These are phyloP conservation scores for Rousettus leschenaultii DNA, from an alignment of 2,113 vertebrate species.

Conservation along the genomic window DNA sequence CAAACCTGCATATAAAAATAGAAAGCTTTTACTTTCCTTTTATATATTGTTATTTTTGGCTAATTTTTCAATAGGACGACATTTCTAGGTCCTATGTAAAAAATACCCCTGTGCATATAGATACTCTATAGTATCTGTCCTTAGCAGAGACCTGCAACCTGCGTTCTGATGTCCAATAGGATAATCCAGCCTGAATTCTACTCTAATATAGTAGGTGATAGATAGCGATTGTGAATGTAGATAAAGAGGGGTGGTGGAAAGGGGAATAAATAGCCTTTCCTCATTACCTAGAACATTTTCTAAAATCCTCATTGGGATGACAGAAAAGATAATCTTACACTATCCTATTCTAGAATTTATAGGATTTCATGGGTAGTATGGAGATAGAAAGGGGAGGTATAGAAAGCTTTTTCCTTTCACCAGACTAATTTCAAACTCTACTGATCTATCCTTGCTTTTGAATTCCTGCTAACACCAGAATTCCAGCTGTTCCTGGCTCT, in stretches of 20 bases:
- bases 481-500: not conserved
- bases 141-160: not conserved
- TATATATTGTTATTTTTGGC: not conserved
- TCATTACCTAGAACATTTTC: not conserved
- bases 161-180: not conserved
- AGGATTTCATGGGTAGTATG: not conserved
- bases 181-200: not conserved
- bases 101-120: slow-evolving; percentile 42
- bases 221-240: not conserved
- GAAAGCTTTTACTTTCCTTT: slow-evolving; percentile 49
- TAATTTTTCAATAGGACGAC: slow-evolving; percentile 22
- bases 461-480: not conserved
- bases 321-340: not conserved
- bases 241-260: not conserved
- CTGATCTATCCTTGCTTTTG: not conserved
- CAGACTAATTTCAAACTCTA: not conserved
- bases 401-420: not conserved
- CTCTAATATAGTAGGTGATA: not conserved
- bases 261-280: not conserved
- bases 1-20: slow-evolving; percentile 85
- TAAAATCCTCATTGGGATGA: not conserved
- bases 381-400: not conserved
- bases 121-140: not conserved
- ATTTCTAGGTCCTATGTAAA: not conserved
- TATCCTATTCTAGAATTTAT: not conserved